Conservation (phyloP, 2,888 invertebrate species). For the Patella caerulea region DNA sequence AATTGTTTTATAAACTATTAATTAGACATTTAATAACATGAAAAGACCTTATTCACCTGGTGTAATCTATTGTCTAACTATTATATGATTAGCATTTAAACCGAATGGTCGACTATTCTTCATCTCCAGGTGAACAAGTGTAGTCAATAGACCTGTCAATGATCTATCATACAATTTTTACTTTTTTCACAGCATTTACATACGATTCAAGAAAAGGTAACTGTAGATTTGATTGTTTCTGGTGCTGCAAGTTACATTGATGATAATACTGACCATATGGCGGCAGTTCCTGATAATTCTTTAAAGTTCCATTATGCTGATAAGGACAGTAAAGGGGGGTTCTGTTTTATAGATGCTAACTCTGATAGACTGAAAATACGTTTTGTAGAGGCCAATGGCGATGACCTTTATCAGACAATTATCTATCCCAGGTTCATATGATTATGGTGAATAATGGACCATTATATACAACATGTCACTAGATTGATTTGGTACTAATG, state of each 20-base stretch:
- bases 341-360: neutral
- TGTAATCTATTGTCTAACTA: no score
- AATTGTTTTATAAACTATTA: no score
- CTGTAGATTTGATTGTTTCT: constrained; percentile 71
- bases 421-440: neutral
- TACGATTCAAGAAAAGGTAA: constrained; percentile 40
- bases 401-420: neutral
- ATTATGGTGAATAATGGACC: no score
- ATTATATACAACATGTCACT: no score
- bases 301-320: neutral
- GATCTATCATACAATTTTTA: neutral
- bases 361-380: neutral
- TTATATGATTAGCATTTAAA: no score
- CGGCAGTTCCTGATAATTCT: constrained; percentile 14
- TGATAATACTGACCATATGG: constrained; percentile 59
- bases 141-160: no score
- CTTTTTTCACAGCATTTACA: constrained; percentile 57
- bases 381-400: neutral
- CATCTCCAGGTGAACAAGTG: no score
- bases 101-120: no score
- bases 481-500: no score
- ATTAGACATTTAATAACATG: no score
- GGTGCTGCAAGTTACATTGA: constrained; percentile 72
- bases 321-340: neutral
- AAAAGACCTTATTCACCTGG: no score